Evolutionary conservation across 2,888 invertebrate genomes (phyloP).

Genomic region (Macrophya annulata): DNA sequence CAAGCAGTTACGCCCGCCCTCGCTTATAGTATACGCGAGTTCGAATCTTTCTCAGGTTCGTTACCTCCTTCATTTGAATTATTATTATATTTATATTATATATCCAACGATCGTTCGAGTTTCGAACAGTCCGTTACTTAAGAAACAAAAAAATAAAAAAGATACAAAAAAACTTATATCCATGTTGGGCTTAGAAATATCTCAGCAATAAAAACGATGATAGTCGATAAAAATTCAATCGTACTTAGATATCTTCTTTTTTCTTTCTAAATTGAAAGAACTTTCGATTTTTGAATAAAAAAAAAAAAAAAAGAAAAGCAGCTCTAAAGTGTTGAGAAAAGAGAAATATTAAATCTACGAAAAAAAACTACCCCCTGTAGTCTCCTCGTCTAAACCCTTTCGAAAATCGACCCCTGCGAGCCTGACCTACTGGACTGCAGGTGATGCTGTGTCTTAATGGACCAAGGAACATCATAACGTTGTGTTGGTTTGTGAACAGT

Average conservation of each 20-base stretch:
- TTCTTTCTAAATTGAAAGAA: neutral
- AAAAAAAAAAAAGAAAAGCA: too few species aligned
- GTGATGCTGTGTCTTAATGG: conserved; percentile 63
- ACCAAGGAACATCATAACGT: conserved; percentile 46
- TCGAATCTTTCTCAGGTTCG: conserved; percentile 29
- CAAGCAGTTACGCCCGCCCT: conserved; percentile 52
- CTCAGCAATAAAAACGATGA: neutral
- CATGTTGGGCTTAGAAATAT: neutral
- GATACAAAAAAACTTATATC: neutral
- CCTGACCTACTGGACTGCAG: conserved; percentile 67
- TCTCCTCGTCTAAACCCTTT: conserved; percentile 60
- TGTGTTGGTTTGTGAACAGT: conserved; percentile 61
- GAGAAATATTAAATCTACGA: neutral
- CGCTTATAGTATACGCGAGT: conserved; percentile 30
- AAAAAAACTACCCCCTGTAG: conserved; percentile 42
- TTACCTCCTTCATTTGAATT: conserved; percentile 43
- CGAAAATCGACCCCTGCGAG: conserved; percentile 66
- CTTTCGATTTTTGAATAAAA: neutral
- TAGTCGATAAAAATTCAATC: neutral
- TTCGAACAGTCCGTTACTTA: conserved; percentile 19
- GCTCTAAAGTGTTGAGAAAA: too few species aligned
- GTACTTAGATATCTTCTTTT: neutral
- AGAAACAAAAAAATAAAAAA: neutral
- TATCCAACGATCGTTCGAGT: conserved; percentile 7
- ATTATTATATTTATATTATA: conserved; percentile 15